Base-by-base conservation (phyloP, 2,797 vertebrate species). In the Sebastes cheni region DNA sequence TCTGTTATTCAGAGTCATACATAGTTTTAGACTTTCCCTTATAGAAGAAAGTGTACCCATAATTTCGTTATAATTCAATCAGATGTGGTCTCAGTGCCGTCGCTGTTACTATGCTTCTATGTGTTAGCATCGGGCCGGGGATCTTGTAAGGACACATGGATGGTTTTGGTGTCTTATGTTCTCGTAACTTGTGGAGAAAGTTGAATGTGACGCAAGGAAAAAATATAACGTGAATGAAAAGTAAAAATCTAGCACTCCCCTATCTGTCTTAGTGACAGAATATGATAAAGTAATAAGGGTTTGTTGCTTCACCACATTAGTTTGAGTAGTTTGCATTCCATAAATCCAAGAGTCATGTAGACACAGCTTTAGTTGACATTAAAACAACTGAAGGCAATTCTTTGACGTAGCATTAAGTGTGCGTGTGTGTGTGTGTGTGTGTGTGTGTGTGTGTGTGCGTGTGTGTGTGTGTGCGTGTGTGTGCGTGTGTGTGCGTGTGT, bases 401-500 rank as follows among this genome's bases (percentile, higher is more conserved):
- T 68, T 80, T 74, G 36, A 74, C 50, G 52, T 25, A 67, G 85
- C 66, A 77, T 83, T 74, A 10, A 67, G 46, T 75, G 27, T 61
- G 78, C 30, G 4, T 36, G 36, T 4, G 36, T 6, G 12, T 14
- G 12, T 68, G 73, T 29, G 55, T 34, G 66, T 77, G 75, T 68
- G 54, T 74, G 4, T 13, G 4, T 13, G 12, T 1, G 11, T 36
- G 4, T 68, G 61, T 80, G 30, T 65, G 23, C 59, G 42, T 78
- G 65, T 75, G 30, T 75, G 65, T 74, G 34, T 81, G 82, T 81
- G 81, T 85, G 39, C 74, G 65, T 73, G 55, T 81, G 82, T 85
- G 46, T 75, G 62, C 73, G 52, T 81, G 83, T 85, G 27, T 85
- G 59, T 77, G 27, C 74, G 60, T 71, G 58, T 81, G 82, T 85